A percentile compares a stretch with the other conserved stretches of the same genome.
These are phyloP conservation scores for Litoditis marina DNA, from an alignment of 2,888 invertebrate genomes.

Conservation along the genomic window DNA sequence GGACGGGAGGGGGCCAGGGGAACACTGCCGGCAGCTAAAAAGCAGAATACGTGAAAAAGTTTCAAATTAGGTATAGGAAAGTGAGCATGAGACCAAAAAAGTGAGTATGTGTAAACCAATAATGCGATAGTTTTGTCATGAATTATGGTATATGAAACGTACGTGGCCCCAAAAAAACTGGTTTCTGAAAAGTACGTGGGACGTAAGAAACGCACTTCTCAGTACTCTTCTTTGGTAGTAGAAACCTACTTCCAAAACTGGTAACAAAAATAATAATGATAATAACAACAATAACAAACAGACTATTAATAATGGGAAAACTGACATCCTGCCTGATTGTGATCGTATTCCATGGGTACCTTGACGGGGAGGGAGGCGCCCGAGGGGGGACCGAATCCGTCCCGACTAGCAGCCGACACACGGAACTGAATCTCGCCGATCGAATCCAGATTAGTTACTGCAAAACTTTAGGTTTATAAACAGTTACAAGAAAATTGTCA, in stretches of 20 bases:
- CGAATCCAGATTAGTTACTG: conserved; percentile 42
- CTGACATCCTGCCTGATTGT: conserved; percentile 19
- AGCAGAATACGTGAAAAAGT: too few relatives aligned
- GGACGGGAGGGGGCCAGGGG: conserved; percentile 52
- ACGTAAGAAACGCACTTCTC: too few relatives aligned
- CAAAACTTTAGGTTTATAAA: conserved; percentile 15
- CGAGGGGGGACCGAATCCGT: conserved; percentile 59
- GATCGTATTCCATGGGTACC: conserved; percentile 33
- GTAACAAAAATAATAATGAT: background rate
- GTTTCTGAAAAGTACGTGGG: too few relatives aligned
- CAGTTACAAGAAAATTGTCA: background rate
- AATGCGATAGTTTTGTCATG: too few relatives aligned
- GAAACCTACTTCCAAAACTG: background rate
- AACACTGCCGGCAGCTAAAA: conserved; percentile 2
- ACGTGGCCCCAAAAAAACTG: too few relatives aligned
- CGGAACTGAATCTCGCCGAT: conserved; percentile 54
- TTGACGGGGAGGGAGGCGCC: conserved; percentile 49
- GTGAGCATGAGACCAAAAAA: too few relatives aligned
- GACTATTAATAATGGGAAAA: background rate
- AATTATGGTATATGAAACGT: too few relatives aligned
- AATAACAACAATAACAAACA: background rate
- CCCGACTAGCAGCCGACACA: conserved; percentile 58
- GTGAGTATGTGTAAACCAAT: too few relatives aligned
- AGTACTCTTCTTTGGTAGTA: too few relatives aligned
- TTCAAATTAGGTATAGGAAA: too few relatives aligned